Evolutionary conservation across 2,113 vertebrate genomes (phyloP).

Genomic region (Cinclus cinclus): DNA sequence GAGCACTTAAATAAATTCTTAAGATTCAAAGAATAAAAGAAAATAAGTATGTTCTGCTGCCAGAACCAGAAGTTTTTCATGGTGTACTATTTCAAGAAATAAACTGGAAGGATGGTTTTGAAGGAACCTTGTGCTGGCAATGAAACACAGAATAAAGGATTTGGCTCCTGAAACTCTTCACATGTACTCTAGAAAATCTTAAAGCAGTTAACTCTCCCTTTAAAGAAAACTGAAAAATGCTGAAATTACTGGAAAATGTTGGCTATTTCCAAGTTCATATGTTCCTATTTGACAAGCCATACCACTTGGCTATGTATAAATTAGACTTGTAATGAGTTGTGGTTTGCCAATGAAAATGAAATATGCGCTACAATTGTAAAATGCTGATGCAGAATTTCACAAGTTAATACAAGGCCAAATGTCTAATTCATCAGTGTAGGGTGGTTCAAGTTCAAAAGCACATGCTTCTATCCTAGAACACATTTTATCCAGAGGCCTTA

Average conservation of each 20-base stretch:
- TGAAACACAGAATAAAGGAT: neutral
- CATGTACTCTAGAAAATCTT: neutral
- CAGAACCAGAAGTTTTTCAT: neutral
- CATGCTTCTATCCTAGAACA: neutral
- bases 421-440: neutral
- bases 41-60: neutral
- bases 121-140: neutral
- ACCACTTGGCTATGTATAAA: neutral
- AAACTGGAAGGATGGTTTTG: neutral
- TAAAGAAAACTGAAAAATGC: neutral
- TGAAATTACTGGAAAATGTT: neutral
- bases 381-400: neutral
- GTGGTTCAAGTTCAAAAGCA: neutral
- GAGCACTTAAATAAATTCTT: neutral
- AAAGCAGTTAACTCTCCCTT: neutral
- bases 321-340: neutral
- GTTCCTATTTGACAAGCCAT: neutral
- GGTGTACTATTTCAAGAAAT: neutral
- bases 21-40: neutral
- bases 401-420: neutral
- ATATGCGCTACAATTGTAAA: neutral
- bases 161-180: neutral
- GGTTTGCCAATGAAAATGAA: constrained; percentile 25
- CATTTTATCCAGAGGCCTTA: neutral
- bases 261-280: neutral